Conservation (phyloP, 2,113 vertebrate genomes). For the Neopipo cinnamomea region DNA sequence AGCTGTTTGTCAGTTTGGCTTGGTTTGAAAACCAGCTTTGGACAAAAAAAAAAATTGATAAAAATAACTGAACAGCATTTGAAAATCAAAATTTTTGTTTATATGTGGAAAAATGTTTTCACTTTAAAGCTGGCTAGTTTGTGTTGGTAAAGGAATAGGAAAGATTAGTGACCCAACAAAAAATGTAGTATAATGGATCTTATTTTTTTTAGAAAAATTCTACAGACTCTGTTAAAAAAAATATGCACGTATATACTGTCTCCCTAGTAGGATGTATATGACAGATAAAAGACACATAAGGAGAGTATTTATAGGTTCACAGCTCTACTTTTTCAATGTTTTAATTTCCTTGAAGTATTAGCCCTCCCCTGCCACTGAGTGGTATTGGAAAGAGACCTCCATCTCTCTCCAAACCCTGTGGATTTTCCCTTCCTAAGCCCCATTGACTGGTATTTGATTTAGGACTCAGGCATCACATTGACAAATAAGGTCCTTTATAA, state of each 20-base stretch:
- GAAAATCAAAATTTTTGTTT: not conserved
- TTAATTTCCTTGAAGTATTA: conserved; percentile 6
- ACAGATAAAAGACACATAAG: not conserved
- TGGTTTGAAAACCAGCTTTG: not conserved
- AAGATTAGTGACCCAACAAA: not conserved
- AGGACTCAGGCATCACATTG: not conserved
- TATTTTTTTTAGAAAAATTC: not conserved
- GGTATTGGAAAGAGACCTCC: not conserved
- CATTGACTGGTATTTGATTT: not conserved
- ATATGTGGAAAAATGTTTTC: not conserved
- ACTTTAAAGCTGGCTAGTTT: not conserved
- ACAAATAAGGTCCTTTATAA: conserved; percentile 7
- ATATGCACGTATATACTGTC: not conserved
- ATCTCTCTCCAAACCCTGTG: not conserved
- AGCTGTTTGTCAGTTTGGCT: not conserved
- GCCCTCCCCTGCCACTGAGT: not conserved
- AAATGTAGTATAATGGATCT: not conserved
- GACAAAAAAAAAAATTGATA: not conserved
- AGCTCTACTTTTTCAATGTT: not conserved
- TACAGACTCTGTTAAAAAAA: not conserved
- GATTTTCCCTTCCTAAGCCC: not conserved
- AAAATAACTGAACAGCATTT: not conserved
- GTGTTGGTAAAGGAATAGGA: not conserved
- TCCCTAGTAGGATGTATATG: not conserved
- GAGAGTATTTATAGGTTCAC: not conserved